Base-by-base conservation (phyloP, 2,797 vertebrate genomes). In the Sebastiscus tertius region DNA sequence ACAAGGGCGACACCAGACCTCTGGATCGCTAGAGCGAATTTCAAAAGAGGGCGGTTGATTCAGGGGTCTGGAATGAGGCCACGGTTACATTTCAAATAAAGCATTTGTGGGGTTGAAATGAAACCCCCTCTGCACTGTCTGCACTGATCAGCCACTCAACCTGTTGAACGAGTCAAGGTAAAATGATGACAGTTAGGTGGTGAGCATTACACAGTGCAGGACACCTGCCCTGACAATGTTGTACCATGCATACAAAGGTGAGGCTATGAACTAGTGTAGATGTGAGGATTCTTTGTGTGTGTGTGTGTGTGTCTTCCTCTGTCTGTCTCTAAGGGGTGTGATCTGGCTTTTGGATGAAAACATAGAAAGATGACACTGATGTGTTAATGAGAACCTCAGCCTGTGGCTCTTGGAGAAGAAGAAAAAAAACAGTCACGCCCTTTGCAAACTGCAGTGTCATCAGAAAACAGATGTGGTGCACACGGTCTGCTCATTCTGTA, bases 281-380 rank as follows among this genome's bases (percentile, higher is more conserved):
- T 72, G 58, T 56, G 27, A 55, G 36, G 33, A 62, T 9, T 18
- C 14, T 39, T 8, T 56, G 18, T 58, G 55, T 56, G 55, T 56
- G 54, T 24, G 22, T 42, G 39, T 42, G 39, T 42, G 39, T 8
- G n/a, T 65, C 10, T n/a, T 31, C 8, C 13, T 75, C 65, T 5
- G n/a, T 79, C 75, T 86, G 82, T 76, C 74, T 85, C 86, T 67
- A 20, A 84, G 72, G 75, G 79, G 84, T 94, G 91, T 85, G 82
- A 93, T 72, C 85, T 79, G 81, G 75, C 87, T 92, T 91, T 85
- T 94, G 86, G 75, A 87, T 90, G 83, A 88, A 91, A 92, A 91
- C 86, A 87, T 87, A 92, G 90, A 93, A 92, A 91, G 88, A 85
- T 92, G 86, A 89, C 92, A 94, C 90, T 88, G 84, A 90, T 86